Evolutionary conservation across 2,888 invertebrate genomes (phyloP).

Genomic region (Encarsia formosa): DNA sequence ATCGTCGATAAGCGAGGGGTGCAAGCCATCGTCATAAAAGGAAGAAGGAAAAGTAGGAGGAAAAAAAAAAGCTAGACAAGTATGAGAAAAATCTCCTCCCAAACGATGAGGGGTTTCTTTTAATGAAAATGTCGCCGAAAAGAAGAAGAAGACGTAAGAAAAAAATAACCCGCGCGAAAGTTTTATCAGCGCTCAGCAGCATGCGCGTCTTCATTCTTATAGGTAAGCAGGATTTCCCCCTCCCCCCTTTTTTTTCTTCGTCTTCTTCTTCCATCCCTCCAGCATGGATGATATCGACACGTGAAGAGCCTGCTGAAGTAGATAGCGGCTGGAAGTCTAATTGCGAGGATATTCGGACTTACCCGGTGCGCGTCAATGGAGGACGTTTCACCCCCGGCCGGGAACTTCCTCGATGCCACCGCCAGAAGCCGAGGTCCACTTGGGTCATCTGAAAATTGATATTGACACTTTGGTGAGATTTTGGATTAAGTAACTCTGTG

Average conservation of each 20-base stretch:
- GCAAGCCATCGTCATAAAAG: too few relatives aligned
- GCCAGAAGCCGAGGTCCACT: too few relatives aligned
- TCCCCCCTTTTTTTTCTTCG: background rate
- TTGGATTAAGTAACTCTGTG: too few relatives aligned
- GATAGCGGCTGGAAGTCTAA: conserved; percentile 32
- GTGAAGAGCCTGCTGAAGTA: conserved; percentile 25
- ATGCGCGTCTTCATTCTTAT: conserved; percentile 29
- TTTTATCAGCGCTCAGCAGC: conserved; percentile 48
- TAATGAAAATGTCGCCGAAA: conserved; percentile 42
- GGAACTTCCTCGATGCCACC: conserved; percentile 1
- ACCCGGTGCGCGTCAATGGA: conserved; percentile 24
- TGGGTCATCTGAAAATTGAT: conserved; percentile 25
- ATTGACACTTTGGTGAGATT: conserved; percentile 9
- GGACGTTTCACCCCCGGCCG: conserved; percentile 17
- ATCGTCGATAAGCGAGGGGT: too few relatives aligned
- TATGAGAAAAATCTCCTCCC: too few relatives aligned
- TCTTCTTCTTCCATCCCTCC: conserved; percentile 17
- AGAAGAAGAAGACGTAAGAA: conserved; percentile 32
- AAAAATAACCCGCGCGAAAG: conserved; percentile 45
- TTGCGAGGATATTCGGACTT: conserved; percentile 32
- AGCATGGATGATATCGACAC: conserved; percentile 37
- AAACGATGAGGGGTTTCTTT: conserved; percentile 44
- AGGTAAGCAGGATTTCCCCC: too few relatives aligned
- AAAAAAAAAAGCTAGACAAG: too few relatives aligned
- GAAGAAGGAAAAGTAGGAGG: too few relatives aligned